Base-by-base conservation (phyloP, 2,888 invertebrate species). In the Thera obeliscata region DNA sequence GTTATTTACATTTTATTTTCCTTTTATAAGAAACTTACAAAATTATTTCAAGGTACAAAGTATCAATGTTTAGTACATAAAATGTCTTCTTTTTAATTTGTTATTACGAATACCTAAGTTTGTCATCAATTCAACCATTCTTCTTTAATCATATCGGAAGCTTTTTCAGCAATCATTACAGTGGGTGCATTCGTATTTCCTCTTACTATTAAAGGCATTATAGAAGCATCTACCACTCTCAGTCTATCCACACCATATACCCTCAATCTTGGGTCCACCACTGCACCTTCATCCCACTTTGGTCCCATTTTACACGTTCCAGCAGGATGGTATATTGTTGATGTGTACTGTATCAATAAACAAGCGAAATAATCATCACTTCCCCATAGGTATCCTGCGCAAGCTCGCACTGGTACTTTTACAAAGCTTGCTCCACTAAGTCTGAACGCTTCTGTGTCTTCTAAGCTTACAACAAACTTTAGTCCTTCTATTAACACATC, bases 121-220 rank as follows among this genome's bases (percentile, higher is more conserved):
- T 43, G 9, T 43, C 11, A 22, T 68, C 61, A 68, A 66, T 82
- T 74, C 43, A 84, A 71, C 89, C 90, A 90, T 69, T 91, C 90
- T 79, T 96, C 94, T 81, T 96, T 96, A 61, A 97, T 96, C 92
- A 97, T 94, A 86, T 98, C 97, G 1, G 96, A 94, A 0, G 95
- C 96, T 76, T 97, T 97, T 81, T 98, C 98, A 0, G 95, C 98
- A 64, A 98, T 97, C 97, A 98, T 98, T 11, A 98, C 96, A 0
- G 95, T 95, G 0, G 97, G 97, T 0, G 96, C 97, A 83, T 98
- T 97, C 0, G 97, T 97, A 84, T 98, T 98, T 4, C 96, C 97
- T 79, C 94, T 86, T 0, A 95, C 90, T 71, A 95, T 94, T 36
- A 87, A 83, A 0, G 96, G 96, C 95, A 96, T 96, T 33, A 96